phyloP scores from a whole-genome alignment of 2,888 invertebrate genomes.

The Operophtera brumata region DNA sequence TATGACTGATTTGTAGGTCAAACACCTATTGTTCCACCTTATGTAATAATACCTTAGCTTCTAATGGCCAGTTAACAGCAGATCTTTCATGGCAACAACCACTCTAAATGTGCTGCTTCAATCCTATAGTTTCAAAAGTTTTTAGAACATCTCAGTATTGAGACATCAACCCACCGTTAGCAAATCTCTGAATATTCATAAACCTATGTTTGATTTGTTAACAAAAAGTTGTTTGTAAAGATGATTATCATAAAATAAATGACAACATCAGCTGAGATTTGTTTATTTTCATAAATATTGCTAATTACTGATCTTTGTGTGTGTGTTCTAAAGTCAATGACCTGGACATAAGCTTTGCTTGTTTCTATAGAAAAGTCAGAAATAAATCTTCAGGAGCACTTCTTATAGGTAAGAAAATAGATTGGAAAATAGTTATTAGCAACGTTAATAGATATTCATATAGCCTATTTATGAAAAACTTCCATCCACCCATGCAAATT shows the following conservation, averaged over 20 bases:
- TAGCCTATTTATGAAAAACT: too few relatives aligned
- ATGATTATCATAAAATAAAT: slow-evolving; percentile 18
- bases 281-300: background rate
- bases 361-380: background rate
- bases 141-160: slow-evolving; percentile 19
- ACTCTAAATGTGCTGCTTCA: background rate
- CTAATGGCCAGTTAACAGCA: background rate
- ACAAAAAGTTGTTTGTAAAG: too few relatives aligned
- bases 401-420: too few relatives aligned
- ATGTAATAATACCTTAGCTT: slow-evolving; percentile 31
- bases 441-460: too few relatives aligned
- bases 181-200: slow-evolving; percentile 19
- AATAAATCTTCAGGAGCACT: too few relatives aligned
- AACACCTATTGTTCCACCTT: slow-evolving; percentile 37
- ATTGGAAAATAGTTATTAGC: too few relatives aligned
- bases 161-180: slow-evolving; percentile 8
- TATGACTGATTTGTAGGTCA: slow-evolving; percentile 44
- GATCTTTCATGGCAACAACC: slow-evolving; percentile 2
- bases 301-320: background rate
- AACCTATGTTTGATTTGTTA: slow-evolving; percentile 18
- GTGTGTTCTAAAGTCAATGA: background rate
- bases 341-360: background rate
- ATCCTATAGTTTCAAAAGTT: slow-evolving; percentile 1
- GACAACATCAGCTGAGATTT: slow-evolving; percentile 19
- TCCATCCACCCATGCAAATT: too few relatives aligned